Evolutionary conservation across 2,888 invertebrate species (phyloP), one percentile per base, ranked within the genome.

Genomic region (Junonia oenone): DNA sequence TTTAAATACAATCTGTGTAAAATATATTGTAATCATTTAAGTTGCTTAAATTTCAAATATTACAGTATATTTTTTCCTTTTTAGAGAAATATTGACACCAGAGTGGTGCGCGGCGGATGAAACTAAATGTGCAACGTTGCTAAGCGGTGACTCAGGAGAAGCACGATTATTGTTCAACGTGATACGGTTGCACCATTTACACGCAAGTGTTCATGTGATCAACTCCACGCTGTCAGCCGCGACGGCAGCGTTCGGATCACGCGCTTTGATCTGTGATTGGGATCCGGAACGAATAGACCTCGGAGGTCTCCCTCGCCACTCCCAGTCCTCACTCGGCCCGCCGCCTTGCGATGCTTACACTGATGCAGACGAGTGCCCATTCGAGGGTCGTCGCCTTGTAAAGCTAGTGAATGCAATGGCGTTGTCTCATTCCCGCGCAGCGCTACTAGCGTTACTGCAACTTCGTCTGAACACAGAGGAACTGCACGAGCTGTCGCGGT

Each of bases 61-160:
- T 29, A 31, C 9, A 9, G 11, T 11, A 15, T 46, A 5, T 2
- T 15, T 46, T 31, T 14, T 29, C 11, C 11, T 35, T 45, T 22
- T 22, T 27, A 45, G n/a, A 13, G 15, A 48, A 6, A 3, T 46
- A 65, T 93, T 90, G 73, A 83, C 87, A n/a, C 94, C 94, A 0
- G 68, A 80, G 4, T 85, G 86, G 67, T 95, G 95, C 69, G 61
- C 67, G 26, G 51, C 55, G 2, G 48, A 52, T 5, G 64, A 63
- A n/a, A 14, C 51, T 2, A 56, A 63, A 2, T 78, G 80, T 59
- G 78, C 81, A 1, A 71, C 74, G 0, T 43, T 82, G 15, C 61
- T 83, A 27, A 73, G 77, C 0, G 71, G 72, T 49, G 71, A 72
- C 49, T 69, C 55, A 33, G 66, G 58, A 26, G 84, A 83, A 61